These are phyloP conservation scores for Xenopus borealis DNA, from an alignment of 2,113 vertebrate genomes.

Conservation along the genomic window DNA sequence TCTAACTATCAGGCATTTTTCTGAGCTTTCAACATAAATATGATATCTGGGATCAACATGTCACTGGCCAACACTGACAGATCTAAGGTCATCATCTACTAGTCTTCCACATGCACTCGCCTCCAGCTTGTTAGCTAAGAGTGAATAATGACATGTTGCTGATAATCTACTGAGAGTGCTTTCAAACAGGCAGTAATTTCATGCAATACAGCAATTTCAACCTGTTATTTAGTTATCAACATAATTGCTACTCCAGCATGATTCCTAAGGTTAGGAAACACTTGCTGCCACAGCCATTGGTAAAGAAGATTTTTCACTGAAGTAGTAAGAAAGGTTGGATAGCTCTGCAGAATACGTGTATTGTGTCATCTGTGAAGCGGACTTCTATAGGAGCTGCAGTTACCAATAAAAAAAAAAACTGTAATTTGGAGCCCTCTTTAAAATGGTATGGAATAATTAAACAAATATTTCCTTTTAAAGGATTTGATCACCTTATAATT, in stretches of 20 bases:
- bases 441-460: no score
- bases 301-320: background rate
- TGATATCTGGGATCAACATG: no score
- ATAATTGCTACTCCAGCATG: slow-evolving; percentile 15
- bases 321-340: slow-evolving; percentile 6
- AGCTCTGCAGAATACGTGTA: background rate
- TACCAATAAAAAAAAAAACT: background rate
- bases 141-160: slow-evolving; percentile 35
- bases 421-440: background rate
- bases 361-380: background rate
- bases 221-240: slow-evolving; percentile 42
- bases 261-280: slow-evolving; percentile 10
- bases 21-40: no score
- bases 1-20: no score
- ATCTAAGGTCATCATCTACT: background rate
- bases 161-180: slow-evolving; percentile 35
- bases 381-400: background rate
- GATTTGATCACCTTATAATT: no score
- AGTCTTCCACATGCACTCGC: background rate
- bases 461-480: no score
- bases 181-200: slow-evolving; percentile 31
- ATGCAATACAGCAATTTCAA: slow-evolving; percentile 4
- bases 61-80: no score
- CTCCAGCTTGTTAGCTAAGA: slow-evolving; percentile 9
- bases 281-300: slow-evolving; percentile 16